Percentiles rank a stretch among this genome's conserved stretches.
Conservation (phyloP, 2,113 vertebrate genomes). For the Zapornia atra region DNA sequence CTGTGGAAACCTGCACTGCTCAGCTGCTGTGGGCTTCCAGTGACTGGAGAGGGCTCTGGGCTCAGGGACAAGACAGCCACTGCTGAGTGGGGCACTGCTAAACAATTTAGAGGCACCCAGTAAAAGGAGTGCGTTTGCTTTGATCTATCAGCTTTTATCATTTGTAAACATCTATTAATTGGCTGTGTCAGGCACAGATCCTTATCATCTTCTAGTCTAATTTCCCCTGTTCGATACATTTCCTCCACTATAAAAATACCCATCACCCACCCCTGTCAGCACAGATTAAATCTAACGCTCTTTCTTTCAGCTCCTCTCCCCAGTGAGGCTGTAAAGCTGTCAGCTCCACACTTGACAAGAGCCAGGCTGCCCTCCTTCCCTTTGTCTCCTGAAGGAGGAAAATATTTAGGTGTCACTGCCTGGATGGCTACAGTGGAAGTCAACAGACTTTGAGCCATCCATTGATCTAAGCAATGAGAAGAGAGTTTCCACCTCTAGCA, state of each 20-base stretch:
- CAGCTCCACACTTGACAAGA: conserved; percentile 70
- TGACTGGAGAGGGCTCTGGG: not conserved
- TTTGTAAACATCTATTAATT: conserved; percentile 93
- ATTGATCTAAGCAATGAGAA: not conserved
- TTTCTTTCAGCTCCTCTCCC: conserved; percentile 71
- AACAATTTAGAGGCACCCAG: conserved; percentile 17
- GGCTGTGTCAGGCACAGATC: conserved; percentile 85
- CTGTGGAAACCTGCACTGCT: not conserved
- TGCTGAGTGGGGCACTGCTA: not conserved
- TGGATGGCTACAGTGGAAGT: not conserved
- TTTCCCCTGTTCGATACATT: conserved; percentile 76
- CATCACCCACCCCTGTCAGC: conserved; percentile 77
- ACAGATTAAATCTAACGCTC: conserved; percentile 74
- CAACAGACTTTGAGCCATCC: not conserved
- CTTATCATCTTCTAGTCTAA: conserved; percentile 81
- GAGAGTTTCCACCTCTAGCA: not conserved
- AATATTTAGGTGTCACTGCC: conserved; percentile 36
- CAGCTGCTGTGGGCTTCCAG: not conserved
- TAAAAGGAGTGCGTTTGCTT: conserved; percentile 66
- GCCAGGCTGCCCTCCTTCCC: conserved; percentile 48
- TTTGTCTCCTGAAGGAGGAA: conserved; percentile 56
- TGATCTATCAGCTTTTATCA: conserved; percentile 83
- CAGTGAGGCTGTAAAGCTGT: conserved; percentile 76
- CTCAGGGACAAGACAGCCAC: not conserved
- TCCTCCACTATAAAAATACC: conserved; percentile 78